Conservation (phyloP, 2,113 vertebrate species). For the Aix galericulata region DNA sequence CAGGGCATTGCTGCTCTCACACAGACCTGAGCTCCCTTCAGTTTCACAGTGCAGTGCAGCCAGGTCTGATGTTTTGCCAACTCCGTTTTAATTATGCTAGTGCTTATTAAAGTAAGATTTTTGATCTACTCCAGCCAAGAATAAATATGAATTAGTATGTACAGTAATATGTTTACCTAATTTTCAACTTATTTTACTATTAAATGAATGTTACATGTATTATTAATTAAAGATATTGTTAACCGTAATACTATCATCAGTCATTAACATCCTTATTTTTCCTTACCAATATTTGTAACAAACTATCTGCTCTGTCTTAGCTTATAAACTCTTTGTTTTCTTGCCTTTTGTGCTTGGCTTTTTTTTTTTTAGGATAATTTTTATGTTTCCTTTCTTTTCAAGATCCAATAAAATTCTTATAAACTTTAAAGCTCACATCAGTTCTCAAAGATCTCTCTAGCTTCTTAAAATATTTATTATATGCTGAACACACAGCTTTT, state of each 20-base stretch:
- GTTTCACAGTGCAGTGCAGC: background rate
- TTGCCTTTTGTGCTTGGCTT: background rate
- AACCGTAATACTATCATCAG: background rate
- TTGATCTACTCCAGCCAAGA: background rate
- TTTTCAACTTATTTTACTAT: background rate
- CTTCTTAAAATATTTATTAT: conserved; percentile 18
- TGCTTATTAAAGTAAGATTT: background rate
- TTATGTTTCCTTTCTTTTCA: background rate
- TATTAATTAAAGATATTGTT: background rate
- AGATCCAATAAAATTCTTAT: background rate
- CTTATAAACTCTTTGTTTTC: background rate
- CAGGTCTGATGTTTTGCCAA: background rate
- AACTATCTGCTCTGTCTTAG: background rate
- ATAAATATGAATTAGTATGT: background rate
- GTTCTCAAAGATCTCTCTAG: background rate
- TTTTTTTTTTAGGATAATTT: background rate
- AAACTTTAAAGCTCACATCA: background rate
- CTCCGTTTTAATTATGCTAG: background rate
- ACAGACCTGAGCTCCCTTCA: background rate
- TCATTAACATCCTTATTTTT: background rate
- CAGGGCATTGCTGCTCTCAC: background rate
- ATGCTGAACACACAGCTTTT: background rate
- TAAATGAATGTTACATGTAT: background rate
- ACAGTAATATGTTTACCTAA: background rate
- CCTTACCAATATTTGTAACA: background rate